Percentiles rank a stretch among this genome's conserved stretches.
These are phyloP conservation scores for Drosophila acutilabella DNA, from an alignment of 2,888 invertebrate genomes.

Conservation along the genomic window DNA sequence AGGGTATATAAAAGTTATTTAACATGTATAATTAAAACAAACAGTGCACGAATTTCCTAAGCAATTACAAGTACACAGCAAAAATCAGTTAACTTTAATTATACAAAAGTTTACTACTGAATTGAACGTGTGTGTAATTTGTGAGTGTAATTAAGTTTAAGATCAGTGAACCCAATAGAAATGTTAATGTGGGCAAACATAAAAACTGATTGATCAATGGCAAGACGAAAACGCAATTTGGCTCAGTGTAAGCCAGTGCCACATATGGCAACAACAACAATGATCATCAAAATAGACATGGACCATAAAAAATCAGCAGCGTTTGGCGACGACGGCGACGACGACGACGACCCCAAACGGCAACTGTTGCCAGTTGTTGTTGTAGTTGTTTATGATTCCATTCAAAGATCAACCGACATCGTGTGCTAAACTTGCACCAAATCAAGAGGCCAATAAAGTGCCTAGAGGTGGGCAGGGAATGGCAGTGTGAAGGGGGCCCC, in stretches of 20 bases:
- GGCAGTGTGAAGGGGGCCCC: neutral
- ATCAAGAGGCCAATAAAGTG: constrained; percentile 35
- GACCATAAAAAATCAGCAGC: constrained; percentile 32
- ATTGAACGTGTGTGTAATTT: neutral
- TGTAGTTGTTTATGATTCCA: constrained; percentile 36
- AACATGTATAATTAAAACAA: neutral
- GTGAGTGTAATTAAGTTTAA: constrained; percentile 12
- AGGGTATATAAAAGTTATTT: too few species aligned
- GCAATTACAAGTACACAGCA: neutral
- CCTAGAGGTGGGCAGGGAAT: neutral
- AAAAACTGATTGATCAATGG: constrained; percentile 17
- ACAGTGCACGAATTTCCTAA: neutral
- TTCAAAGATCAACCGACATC: constrained; percentile 44
- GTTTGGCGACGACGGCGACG: constrained; percentile 26
- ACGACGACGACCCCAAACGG: constrained; percentile 33
- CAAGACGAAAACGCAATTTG: constrained; percentile 20
- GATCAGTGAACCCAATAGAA: constrained; percentile 33
- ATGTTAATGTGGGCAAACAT: neutral
- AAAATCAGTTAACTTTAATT: constrained; percentile 2
- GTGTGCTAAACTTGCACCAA: constrained; percentile 58
- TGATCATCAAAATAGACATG: constrained; percentile 20
- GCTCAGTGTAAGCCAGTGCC: constrained; percentile 38
- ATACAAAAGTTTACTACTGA: constrained; percentile 3
- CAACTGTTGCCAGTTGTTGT: constrained; percentile 37
- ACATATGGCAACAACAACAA: constrained; percentile 33